Base-by-base conservation (phyloP, 2,888 invertebrate genomes). In the Sericinus montela region DNA sequence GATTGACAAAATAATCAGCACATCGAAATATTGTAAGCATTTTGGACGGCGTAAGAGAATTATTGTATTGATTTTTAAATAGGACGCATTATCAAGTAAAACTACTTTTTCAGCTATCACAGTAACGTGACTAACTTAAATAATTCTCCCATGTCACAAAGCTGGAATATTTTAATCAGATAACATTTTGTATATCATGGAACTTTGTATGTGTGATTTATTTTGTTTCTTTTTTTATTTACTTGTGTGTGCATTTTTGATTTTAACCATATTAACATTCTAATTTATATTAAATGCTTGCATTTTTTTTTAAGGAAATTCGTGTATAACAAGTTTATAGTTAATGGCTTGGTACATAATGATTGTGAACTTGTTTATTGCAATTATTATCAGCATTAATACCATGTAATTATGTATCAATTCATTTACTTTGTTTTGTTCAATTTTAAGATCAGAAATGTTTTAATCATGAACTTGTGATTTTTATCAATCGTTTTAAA, bases 381-480 rank as follows among this genome's bases (percentile, higher is more conserved):
- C 51, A 37, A 32, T 54, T 38, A 42, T 19, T 19, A 19, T 19
- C 43, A 52, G 45, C 25, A 29, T 32, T 11, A 37, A 23, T 42
- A 81, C 81, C 79, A 73, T 67, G 54, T 57, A 61, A 68, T 80
- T 84, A 80, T 86, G 81, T 83, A 78, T 73, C 81, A 75, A 76
- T 66, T 57, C 66, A 63, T 67, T 69, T 69, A 75, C 72, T 69
- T 60, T 65, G 65, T 58, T 60, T 53, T 54, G 54, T 62, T 60
- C 45, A 28, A 54, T 65, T 63, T 64, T 63, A 62, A 60, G 60
- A 63, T 62, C 61, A 41, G 51, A 57, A 51, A 58, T 72, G 51
- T 67, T 84, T 87, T 84, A 87, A 87, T 85, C 82, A 81, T 86
- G 85, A 86, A 87, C 84, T 79, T 70, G 63, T 78, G 84, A 85